These are phyloP conservation scores for Dolichallabes microphthalmus DNA, from an alignment of 2,113 vertebrate genomes.

Conservation along the genomic window DNA sequence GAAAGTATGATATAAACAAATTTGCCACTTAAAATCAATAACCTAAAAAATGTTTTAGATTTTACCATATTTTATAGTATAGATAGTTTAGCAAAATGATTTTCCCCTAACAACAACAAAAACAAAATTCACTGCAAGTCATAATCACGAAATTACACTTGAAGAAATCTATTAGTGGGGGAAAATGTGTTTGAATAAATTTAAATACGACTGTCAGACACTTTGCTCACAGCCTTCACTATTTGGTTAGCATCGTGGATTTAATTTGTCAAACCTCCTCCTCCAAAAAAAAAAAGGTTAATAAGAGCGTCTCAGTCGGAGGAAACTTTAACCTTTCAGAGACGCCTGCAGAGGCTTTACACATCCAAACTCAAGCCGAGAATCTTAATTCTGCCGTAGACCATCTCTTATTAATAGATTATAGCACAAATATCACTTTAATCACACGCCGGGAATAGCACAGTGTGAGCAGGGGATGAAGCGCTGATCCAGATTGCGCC, in stretches of 20 bases:
- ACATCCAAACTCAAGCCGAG: conserved; percentile 40
- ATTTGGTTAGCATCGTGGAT: conserved; percentile 65
- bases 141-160: conserved; percentile 51
- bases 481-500: conserved; percentile 5
- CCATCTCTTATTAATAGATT: conserved; percentile 50
- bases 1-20: neutral
- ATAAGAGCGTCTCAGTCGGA: conserved; percentile 56
- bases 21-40: conserved; percentile 15
- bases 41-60: neutral
- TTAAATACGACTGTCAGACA: conserved; percentile 66
- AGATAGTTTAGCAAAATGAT: neutral
- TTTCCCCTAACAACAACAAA: neutral
- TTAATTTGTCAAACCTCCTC: conserved; percentile 66
- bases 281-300: conserved; percentile 57
- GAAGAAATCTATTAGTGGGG: conserved; percentile 53
- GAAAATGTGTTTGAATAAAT: conserved; percentile 65
- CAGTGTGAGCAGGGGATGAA: conserved; percentile 22
- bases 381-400: conserved; percentile 44
- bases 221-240: conserved; percentile 49
- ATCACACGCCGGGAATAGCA: conserved; percentile 25
- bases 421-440: conserved; percentile 50
- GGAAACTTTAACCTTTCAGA: conserved; percentile 65
- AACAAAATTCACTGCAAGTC: conserved; percentile 28
- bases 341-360: conserved; percentile 52
- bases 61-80: neutral